These are phyloP conservation scores for Eristalis pertinax DNA, from an alignment of 2,888 invertebrate genomes.

Conservation along the genomic window DNA sequence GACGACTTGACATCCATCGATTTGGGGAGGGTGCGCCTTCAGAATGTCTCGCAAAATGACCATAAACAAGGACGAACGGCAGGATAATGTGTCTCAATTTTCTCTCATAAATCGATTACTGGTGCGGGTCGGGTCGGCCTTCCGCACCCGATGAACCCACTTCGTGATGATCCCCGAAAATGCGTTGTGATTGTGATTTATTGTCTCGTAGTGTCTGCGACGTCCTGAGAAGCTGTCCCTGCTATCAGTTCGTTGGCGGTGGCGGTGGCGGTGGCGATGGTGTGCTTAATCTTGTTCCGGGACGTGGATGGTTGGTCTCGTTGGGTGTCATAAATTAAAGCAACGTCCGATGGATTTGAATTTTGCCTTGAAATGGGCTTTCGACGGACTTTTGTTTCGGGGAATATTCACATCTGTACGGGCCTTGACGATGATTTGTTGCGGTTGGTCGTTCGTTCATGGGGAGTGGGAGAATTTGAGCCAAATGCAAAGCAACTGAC, in stretches of 20 bases:
- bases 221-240: background rate
- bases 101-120: background rate
- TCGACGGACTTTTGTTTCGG: background rate
- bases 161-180: background rate
- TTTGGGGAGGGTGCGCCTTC: background rate
- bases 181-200: background rate
- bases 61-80: background rate
- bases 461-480: too few species aligned
- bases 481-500: too few species aligned
- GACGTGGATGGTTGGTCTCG: background rate
- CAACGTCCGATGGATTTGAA: background rate
- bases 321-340: background rate
- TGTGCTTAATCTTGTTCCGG: background rate
- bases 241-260: background rate
- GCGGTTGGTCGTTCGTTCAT: too few species aligned
- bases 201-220: background rate
- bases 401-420: background rate
- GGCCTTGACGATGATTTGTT: background rate
- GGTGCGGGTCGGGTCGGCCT: background rate
- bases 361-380: background rate
- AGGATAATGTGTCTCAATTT: background rate
- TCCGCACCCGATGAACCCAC: background rate
- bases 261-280: background rate
- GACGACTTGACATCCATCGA: background rate
- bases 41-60: background rate